Conservation (phyloP, 2,113 vertebrate species). For the Hipposideros armiger region DNA sequence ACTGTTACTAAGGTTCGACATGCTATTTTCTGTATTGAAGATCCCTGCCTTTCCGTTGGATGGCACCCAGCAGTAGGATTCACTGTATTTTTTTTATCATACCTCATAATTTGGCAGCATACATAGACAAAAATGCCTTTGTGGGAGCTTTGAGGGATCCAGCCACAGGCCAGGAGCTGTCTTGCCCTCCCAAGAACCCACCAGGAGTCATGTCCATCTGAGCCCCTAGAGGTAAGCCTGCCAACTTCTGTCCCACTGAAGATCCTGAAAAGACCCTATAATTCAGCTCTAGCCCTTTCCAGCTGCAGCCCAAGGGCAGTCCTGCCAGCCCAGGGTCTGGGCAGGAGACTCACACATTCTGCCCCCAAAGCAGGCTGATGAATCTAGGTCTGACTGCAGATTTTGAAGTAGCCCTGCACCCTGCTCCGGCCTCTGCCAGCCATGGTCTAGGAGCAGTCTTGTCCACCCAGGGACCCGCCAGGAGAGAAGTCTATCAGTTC, state of each 20-base stretch:
- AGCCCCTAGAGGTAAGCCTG: neutral
- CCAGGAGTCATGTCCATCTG: neutral
- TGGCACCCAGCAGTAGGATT: too few species aligned
- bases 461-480: neutral
- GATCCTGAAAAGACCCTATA: neutral
- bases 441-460: neutral
- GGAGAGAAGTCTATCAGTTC: neutral
- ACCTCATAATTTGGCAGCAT: neutral
- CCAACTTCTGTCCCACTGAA: neutral
- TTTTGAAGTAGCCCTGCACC: neutral
- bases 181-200: neutral
- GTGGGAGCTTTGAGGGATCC: neutral
- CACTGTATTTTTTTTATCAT: too few species aligned
- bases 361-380: neutral
- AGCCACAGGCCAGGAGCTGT: neutral
- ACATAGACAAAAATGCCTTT: neutral
- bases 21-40: too few species aligned
- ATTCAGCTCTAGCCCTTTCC: neutral
- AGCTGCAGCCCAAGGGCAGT: neutral
- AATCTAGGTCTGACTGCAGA: neutral
- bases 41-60: too few species aligned
- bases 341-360: neutral
- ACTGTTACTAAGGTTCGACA: too few species aligned
- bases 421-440: neutral
- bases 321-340: neutral